Evolutionary conservation across 2,797 vertebrate species (phyloP), one percentile per base, ranked within the genome.

Genomic region (Sitta carolinensis): DNA sequence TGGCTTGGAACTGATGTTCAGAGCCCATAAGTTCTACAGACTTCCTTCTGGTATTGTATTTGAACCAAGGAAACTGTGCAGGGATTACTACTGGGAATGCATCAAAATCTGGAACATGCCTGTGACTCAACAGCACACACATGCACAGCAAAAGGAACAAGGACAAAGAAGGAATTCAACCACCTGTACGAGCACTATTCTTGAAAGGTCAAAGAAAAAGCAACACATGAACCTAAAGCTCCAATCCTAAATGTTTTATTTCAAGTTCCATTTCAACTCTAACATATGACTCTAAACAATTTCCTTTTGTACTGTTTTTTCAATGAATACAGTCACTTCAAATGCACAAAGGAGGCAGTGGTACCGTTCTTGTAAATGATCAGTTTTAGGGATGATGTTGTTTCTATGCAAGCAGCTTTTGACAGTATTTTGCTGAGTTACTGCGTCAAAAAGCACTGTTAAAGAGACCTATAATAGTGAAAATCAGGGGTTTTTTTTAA

Each of bases 351-450:
- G 30, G 13, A 50, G 43, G 30, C 61, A 61, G 26, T 4, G 7
- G 42, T 7, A 23, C 7, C 0, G 0, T 19, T 48, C 32, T 36
- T 9, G 4, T 5, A 42, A 48, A 64, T 2, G 2, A 52, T 9
- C 5, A 16, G 5, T 5, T 45, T n/a, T 30, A 42, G 29, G 4
- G 13, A 34, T 15, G 11, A 47, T 1, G 5, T 2, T 25, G 26
- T 48, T 80, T n/a, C 47, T 57, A 22, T 1, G 0, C 52, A 77
- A 82, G 34, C 40, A 87, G n/a, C 16, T 48, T 82, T 57, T 42
- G 30, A 76, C 21, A 20, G 16, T 7, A 54, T 61, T 68, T 42
- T 64, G 22, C 30, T 18, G 7, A 34, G 26, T 26, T 52, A 47
- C 26, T 18, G 18, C 26, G 26, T 16, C 45, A 58, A 62, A 92